Base-by-base conservation (phyloP, 1,140 invertebrate genomes). In the Dendrolimus punctatus region DNA sequence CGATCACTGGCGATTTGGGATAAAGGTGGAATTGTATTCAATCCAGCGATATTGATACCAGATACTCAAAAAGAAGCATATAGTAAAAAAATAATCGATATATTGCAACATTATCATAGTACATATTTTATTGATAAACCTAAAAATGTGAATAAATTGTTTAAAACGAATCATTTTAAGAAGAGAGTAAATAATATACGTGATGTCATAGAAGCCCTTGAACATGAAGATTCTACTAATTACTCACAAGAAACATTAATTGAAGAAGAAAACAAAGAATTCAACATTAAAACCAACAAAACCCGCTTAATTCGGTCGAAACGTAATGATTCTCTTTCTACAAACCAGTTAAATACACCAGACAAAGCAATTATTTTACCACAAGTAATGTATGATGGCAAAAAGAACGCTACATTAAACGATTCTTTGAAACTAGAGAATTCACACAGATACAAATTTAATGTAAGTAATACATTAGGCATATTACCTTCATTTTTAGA, bases 1-100 rank as follows among this genome's bases (percentile, higher is more conserved):
- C 64, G 77, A 49, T 68, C 74, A 51, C 39, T 81, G 45, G 69
- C 80, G 10, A 72, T 86, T 53, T 86, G 80, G 83, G 71, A 86
- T 41, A 81, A 73, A 60, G 80, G 83, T 41, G 83, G 83, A 4
- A 68, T 86, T 50, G 70, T 72, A 10, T 71, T 86, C 38, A 70
- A 80, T 59, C 78, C 83, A 39, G 42, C 59, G 38, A 64, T 85
- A 51, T 60, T 85, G 37, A 76, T 62, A 8, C 70, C 73, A 39
- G 60, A 64, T 52, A 57, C 66, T 39, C 67, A 64, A 4, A 58
- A 72, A 51, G 37, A 55, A 39, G 39, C 61, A 39, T 80, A 81
- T 52, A 64, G 72, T 8, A 67, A 81, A 52, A 81, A 78, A 57
- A 37, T 85, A 40, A 48, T 77, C 44, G 51, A 58, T 40, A 53